Conservation (phyloP, 2,888 invertebrate species). For the Synanthedon myopaeformis region DNA sequence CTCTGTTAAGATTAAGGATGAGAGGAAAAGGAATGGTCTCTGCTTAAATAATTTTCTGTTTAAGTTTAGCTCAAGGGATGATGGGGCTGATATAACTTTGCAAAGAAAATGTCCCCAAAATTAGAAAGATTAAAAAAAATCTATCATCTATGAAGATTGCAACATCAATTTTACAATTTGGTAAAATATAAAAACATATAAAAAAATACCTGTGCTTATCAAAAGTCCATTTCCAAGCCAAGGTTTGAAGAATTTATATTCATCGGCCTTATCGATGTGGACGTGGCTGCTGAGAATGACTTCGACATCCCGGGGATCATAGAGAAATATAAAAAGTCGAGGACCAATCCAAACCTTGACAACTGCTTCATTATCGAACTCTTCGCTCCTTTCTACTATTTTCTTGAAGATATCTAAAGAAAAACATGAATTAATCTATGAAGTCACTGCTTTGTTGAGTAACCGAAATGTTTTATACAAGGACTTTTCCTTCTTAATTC, state of each 20-base stretch:
- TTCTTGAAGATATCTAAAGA: conserved; percentile 76
- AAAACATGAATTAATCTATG: no score
- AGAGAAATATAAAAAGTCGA: conserved; percentile 78
- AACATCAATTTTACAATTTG: background rate
- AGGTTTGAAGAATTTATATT: conserved; percentile 84
- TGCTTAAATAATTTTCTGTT: no score
- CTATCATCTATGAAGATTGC: no score
- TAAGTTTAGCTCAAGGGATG: no score
- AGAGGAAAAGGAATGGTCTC: no score
- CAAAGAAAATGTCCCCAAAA: no score
- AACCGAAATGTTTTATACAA: no score
- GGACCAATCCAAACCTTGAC: conserved; percentile 83
- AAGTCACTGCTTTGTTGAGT: no score
- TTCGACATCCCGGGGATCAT: conserved; percentile 83
- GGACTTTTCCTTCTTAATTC: no score
- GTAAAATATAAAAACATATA: background rate
- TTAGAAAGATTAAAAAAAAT: no score
- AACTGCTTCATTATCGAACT: conserved; percentile 65
- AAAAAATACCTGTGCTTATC: conserved; percentile 77
- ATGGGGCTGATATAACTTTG: no score
- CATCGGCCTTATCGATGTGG: conserved; percentile 83
- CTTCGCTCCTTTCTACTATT: conserved; percentile 63
- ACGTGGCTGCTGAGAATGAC: conserved; percentile 82
- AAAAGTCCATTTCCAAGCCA: conserved; percentile 87
- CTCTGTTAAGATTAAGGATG: no score